Evolutionary conservation across 2,113 vertebrate genomes (phyloP), one percentile per base, ranked within the genome.

Genomic region (Nesogale talazaci): DNA sequence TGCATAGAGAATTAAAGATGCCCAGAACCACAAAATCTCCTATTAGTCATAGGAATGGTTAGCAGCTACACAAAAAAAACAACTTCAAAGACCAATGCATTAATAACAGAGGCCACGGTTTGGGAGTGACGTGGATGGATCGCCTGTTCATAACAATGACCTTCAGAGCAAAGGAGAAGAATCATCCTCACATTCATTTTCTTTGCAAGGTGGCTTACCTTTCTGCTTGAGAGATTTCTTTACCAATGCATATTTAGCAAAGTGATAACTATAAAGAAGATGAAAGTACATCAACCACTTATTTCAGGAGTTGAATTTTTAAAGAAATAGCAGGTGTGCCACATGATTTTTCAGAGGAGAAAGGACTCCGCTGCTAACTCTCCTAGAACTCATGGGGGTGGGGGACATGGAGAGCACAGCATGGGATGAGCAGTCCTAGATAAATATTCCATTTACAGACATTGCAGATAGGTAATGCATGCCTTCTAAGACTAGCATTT

Each of bases 281-380:
- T 94, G 82, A 96, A 95, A 94, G 78, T 63, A 92, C 94, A 95
- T 91, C 84, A 93, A 92, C 96, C 70, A 92, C 94, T 96, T 92
- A 89, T 92, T 88, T 92, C 91, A 25, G 84, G 87, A 76, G 75
- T 89, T 94, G 89, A 89, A 88, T 95, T 95, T 95, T 77, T 92
- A 91, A 88, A 93, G 78, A 42, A 93, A 76, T 70, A 95, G 82
- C 75, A 86, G 85, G 75, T 93, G 15, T 94, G 86, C 85, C 82
- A 25, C 31, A 40, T 0, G 5, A 89, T 91, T 95, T 89, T 87
- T 92, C 57, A 61, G 81, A 91, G 84, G 65, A 31, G 14, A 63
- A 79, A 85, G 87, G 14, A 19, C 69, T 31, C 17, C 15, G 67
- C 29, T 65, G 76, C 91, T 52, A 12, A 22, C 36, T 93, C 70